These are phyloP conservation scores for Anoplolepis gracilipes DNA, from an alignment of 1,140 invertebrate species.

Conservation along the genomic window DNA sequence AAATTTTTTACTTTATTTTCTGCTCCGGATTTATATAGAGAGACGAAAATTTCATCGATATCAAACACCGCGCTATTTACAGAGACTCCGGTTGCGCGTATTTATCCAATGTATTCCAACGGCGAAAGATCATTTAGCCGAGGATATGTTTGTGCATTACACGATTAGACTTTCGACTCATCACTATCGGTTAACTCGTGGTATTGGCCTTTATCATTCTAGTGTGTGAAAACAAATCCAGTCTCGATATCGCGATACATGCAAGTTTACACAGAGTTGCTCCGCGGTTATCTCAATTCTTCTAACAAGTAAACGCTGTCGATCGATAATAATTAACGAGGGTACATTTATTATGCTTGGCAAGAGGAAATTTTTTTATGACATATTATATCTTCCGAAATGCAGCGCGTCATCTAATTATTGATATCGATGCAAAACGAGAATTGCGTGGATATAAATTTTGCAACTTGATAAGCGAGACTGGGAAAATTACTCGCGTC, in stretches of 20 bases:
- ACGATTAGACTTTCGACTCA: slow-evolving; percentile 51
- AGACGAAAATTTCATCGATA: background rate
- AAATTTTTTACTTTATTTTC: background rate
- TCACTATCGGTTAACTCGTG: background rate
- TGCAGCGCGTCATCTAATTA: background rate
- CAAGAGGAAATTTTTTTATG: background rate
- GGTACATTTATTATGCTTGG: background rate
- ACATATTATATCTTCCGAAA: background rate
- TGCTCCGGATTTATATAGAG: background rate
- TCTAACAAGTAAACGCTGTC: slow-evolving; percentile 14
- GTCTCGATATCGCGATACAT: slow-evolving; percentile 13
- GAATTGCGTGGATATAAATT: background rate
- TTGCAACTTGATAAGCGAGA: background rate
- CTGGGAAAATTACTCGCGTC: background rate
- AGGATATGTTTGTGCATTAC: slow-evolving; percentile 27
- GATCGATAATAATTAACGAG: slow-evolving; percentile 31
- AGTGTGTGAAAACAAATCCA: slow-evolving; percentile 6
- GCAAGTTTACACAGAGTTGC: background rate
- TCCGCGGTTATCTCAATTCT: slow-evolving; percentile 39
- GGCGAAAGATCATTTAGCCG: background rate
- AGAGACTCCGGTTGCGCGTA: background rate
- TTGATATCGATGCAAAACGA: background rate
- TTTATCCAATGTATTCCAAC: slow-evolving; percentile 20
- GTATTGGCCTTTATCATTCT: slow-evolving; percentile 19
- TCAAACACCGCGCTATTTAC: background rate